Evolutionary conservation across 1,140 invertebrate genomes (phyloP).

Genomic region (Drosophila mauritiana): DNA sequence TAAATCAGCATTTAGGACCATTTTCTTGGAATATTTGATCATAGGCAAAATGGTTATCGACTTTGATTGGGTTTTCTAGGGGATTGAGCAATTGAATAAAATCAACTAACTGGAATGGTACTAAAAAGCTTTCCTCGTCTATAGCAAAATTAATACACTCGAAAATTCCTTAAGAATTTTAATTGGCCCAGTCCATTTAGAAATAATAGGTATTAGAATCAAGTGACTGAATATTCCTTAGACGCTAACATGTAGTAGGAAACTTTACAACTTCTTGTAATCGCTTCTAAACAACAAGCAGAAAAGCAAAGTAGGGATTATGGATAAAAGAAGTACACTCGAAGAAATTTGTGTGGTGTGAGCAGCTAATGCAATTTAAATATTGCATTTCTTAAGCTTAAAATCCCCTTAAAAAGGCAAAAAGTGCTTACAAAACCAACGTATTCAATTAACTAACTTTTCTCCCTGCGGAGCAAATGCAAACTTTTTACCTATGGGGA

Average conservation of each 20-base stretch:
- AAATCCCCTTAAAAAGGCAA: no score
- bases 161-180: neutral
- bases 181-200: neutral
- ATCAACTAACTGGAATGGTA: slow-evolving; percentile 18
- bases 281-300: slow-evolving; percentile 20
- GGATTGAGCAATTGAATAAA: slow-evolving; percentile 22
- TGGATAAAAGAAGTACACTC: neutral
- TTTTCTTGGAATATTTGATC: slow-evolving; percentile 60
- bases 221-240: neutral
- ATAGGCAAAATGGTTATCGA: slow-evolving; percentile 27
- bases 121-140: neutral
- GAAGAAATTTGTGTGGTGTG: neutral
- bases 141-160: neutral
- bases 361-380: no score
- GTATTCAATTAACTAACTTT: neutral
- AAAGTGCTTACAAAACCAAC: neutral
- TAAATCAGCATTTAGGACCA: slow-evolving; percentile 58
- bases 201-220: slow-evolving; percentile 3
- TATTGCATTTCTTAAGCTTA: no score
- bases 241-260: neutral
- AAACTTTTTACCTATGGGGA: slow-evolving; percentile 14
- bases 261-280: slow-evolving; percentile 7
- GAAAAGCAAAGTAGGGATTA: neutral
- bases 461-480: neutral
- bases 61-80: slow-evolving; percentile 8